phyloP scores from a whole-genome alignment of 2,888 invertebrate genomes.

The Nomada lathburiana region DNA sequence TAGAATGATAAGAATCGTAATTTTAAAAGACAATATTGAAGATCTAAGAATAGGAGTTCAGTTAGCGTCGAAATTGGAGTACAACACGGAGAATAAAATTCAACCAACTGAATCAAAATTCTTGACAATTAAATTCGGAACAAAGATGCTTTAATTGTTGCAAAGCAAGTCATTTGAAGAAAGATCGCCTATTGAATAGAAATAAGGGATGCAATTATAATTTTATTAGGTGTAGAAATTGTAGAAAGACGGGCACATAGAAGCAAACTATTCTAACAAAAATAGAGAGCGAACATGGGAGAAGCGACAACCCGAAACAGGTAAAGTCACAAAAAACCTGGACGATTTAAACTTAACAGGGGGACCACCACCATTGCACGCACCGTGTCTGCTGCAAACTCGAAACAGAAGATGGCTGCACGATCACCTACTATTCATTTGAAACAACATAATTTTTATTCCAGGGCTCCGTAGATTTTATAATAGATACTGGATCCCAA shows the following conservation, averaged over 20 bases:
- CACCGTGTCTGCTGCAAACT: background rate
- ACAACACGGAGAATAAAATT: too few species aligned
- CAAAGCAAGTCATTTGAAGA: background rate
- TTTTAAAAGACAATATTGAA: background rate
- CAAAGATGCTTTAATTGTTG: too few species aligned
- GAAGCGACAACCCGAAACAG: too few species aligned
- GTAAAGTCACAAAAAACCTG: background rate
- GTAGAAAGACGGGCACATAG: background rate
- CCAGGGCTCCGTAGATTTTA: background rate
- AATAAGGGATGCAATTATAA: too few species aligned
- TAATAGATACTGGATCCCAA: background rate
- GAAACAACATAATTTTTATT: background rate
- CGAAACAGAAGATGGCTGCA: too few species aligned
- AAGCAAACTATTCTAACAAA: background rate
- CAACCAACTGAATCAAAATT: too few species aligned
- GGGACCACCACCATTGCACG: background rate
- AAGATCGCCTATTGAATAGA: background rate
- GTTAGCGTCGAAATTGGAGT: background rate
- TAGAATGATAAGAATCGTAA: too few species aligned
- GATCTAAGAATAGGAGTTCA: background rate
- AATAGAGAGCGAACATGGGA: too few species aligned
- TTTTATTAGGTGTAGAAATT: background rate
- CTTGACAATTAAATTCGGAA: too few species aligned
- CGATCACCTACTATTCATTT: background rate
- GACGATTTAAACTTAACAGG: background rate